Evolutionary conservation across 2,113 vertebrate genomes (phyloP).

Genomic region (Odobenus rosmarus): DNA sequence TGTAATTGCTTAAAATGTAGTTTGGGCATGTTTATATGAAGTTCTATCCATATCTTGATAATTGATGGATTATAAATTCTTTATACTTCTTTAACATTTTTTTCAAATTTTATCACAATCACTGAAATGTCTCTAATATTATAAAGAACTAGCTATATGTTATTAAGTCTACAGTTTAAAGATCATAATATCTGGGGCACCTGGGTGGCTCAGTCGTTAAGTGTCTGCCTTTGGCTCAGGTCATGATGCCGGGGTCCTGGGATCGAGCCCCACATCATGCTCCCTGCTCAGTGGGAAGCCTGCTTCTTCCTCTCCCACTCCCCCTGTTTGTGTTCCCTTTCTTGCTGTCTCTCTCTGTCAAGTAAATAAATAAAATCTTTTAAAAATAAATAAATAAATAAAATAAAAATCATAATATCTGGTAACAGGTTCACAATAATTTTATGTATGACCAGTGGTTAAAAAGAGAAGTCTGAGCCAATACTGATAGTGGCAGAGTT

Average conservation of each 20-base stretch:
- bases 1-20: not conserved
- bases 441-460: not conserved
- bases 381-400: too few relatives aligned
- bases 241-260: too few relatives aligned
- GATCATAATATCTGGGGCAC: not conserved
- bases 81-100: not conserved
- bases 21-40: not conserved
- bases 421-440: not conserved
- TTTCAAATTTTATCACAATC: not conserved
- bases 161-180: not conserved
- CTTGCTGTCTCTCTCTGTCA: too few relatives aligned
- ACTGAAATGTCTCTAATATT: not conserved
- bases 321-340: too few relatives aligned
- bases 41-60: not conserved
- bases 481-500: not conserved
- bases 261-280: too few relatives aligned
- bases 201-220: too few relatives aligned
- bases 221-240: too few relatives aligned
- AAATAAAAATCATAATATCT: not conserved
- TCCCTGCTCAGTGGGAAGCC: too few relatives aligned
- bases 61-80: not conserved
- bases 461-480: not conserved
- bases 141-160: not conserved
- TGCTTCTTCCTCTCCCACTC: too few relatives aligned
- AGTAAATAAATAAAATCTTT: too few relatives aligned